Evolutionary conservation across 2,888 invertebrate genomes (phyloP), one percentile per base, ranked within the genome.

Genomic region (Oligia strigilis): DNA sequence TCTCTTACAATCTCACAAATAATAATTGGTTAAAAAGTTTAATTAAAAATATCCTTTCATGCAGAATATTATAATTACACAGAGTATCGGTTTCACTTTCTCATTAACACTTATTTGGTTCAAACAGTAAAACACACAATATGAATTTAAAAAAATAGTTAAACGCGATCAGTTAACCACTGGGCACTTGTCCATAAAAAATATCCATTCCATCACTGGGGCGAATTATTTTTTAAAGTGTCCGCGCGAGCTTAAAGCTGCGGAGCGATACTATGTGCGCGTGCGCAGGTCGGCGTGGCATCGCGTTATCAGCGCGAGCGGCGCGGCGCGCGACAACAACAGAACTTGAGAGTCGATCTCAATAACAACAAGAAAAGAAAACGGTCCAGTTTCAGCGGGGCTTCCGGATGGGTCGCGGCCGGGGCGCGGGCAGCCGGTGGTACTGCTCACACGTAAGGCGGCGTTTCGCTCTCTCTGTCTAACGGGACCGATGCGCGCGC

Each of bases 291-390:
- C 95, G 94, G 94, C 94, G 95, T 93, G 94, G 96, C 97, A 95
- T 96, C 96, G 96, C 96, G 96, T 97, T 97, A 97, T 97, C 97
- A 97, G 95, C 96, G 95, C 95, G 94, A 94, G 95, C 94, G 94
- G 94, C 94, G 94, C 95, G 94, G 95, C 94, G 95, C 95, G 95
- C 96, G 96, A 96, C 96, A 96, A 97, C 97, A 97, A 97, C 97
- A 97, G 96, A 96, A 95, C 96, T 96, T 96, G 95, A 96, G 96
- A 95, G 94, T 93, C 96, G 96, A 96, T 96, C 97, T 96, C 96
- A 97, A 97, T 97, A 97, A 96, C 95, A 97, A 97, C 97, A 97
- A 97, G 97, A 97, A 97, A 97, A 97, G 97, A 97, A 97, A 97
- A 97, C 97, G 97, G 97, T 97, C 97, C 97, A 97, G 97, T 97